These are phyloP conservation scores for Bilobella aurantiaca DNA, from an alignment of 1,140 invertebrate genomes.

Conservation along the genomic window DNA sequence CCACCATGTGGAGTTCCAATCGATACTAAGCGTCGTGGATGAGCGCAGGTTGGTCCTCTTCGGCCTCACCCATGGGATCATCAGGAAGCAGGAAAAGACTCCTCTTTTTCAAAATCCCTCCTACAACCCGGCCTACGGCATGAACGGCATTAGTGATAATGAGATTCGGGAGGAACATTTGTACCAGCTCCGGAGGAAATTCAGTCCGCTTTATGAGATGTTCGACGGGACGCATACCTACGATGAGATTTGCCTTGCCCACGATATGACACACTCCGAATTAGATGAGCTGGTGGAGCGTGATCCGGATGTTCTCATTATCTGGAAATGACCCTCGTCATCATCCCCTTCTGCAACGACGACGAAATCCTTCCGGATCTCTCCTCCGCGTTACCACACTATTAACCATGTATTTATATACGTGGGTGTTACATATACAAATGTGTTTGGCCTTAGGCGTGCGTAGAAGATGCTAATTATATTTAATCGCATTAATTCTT, in stretches of 20 bases:
- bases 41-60: slow-evolving; percentile 80
- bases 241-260: slow-evolving; percentile 80
- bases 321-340: slow-evolving; percentile 74
- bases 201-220: slow-evolving; percentile 47
- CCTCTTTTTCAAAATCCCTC: no score
- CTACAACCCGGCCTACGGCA: slow-evolving; percentile 12
- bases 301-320: slow-evolving; percentile 69
- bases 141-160: slow-evolving; percentile 41
- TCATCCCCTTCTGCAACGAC: no score
- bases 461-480: no score
- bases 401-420: no score
- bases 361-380: no score
- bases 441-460: no score
- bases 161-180: slow-evolving; percentile 27
- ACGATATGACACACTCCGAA: slow-evolving; percentile 63
- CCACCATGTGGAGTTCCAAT: not conserved
- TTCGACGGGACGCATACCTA: slow-evolving; percentile 69
- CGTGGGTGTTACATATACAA: no score
- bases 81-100: slow-evolving; percentile 68
- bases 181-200: slow-evolving; percentile 38
- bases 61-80: slow-evolving; percentile 72
- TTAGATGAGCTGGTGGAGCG: slow-evolving; percentile 76
- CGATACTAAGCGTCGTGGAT: slow-evolving; percentile 47
- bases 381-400: no score
- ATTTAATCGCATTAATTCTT: no score